These are phyloP conservation scores for Scaptomyza montana DNA, from an alignment of 1,140 invertebrate species.

Conservation along the genomic window DNA sequence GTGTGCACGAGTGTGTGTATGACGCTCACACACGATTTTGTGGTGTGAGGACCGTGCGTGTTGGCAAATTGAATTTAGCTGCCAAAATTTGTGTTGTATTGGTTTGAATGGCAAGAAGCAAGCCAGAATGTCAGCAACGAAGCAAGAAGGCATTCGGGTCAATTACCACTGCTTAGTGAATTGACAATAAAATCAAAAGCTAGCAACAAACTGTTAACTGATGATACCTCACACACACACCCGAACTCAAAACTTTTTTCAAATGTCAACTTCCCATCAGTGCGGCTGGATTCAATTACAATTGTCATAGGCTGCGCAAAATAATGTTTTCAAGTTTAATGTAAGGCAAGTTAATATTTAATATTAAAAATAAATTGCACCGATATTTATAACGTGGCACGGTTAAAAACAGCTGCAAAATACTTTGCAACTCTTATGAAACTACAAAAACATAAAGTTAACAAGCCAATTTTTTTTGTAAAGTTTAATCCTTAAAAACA, in stretches of 20 bases:
- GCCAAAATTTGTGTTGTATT: slow-evolving; percentile 57
- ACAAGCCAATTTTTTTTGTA: no score
- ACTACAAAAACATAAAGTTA: no score
- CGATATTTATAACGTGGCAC: no score
- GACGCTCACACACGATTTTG: neutral
- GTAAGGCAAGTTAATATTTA: no score
- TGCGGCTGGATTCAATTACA: no score
- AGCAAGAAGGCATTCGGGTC: slow-evolving; percentile 62
- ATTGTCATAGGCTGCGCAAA: no score
- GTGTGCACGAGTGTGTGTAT: slow-evolving; percentile 15
- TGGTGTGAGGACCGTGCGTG: slow-evolving; percentile 28
- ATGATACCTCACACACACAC: slow-evolving; percentile 15
- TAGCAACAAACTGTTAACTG: slow-evolving; percentile 40
- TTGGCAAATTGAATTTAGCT: slow-evolving; percentile 74
- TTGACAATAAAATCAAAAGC: slow-evolving; percentile 52
- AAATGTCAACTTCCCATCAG: slow-evolving; percentile 19
- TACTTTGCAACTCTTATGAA: no score
- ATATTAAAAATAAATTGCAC: no score
- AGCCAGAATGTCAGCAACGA: neutral
- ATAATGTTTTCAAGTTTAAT: no score
- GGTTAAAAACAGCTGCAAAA: no score
- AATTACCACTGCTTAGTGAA: slow-evolving; percentile 73
- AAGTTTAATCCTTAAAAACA: no score
- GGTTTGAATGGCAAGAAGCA: slow-evolving; percentile 49
- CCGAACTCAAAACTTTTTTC: slow-evolving; percentile 44